Conservation (phyloP, 2,797 vertebrate species). For the Syngnathus rostellatus region DNA sequence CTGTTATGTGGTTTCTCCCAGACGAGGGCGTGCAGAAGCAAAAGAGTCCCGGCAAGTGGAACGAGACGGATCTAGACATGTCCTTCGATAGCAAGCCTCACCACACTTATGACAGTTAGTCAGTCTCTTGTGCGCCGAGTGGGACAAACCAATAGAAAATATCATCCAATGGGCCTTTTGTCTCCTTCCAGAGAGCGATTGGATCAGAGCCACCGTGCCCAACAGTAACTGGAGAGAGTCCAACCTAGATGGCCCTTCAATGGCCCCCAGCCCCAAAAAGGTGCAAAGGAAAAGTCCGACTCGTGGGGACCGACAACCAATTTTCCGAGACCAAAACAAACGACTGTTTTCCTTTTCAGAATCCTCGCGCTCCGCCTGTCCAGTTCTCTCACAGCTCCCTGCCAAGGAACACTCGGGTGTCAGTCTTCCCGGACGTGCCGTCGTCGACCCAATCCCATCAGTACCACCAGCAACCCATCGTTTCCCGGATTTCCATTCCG, state of each 20-base stretch:
- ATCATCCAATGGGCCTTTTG: neutral
- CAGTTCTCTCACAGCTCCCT: conserved; percentile 47
- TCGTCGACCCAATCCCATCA: conserved; percentile 53
- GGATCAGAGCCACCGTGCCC: conserved; percentile 62
- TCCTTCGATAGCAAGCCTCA: conserved; percentile 77
- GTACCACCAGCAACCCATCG: conserved; percentile 67
- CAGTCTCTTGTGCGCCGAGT: neutral
- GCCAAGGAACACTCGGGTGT: conserved; percentile 47
- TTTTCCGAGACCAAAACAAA: neutral
- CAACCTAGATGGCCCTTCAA: conserved; percentile 74
- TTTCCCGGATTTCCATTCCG: conserved; percentile 80
- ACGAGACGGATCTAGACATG: conserved; percentile 82
- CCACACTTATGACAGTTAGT: conserved; percentile 76
- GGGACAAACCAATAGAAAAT: neutral
- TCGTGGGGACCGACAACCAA: too few species aligned
- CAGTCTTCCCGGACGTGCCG: conserved; percentile 55
- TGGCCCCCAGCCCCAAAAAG: conserved; percentile 47
- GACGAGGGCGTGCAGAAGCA: conserved; percentile 70
- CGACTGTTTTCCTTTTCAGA: conserved; percentile 28
- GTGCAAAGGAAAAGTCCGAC: conserved; percentile 19
- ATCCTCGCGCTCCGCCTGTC: conserved; percentile 41
- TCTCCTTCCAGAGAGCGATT: conserved; percentile 63
- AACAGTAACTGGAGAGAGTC: conserved; percentile 79
- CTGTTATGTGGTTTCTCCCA: conserved; percentile 30
- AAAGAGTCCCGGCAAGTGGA: conserved; percentile 74